Evolutionary conservation across 2,888 invertebrate species (phyloP), one percentile per base, ranked within the genome.

Genomic region (Acronicta alni): DNA sequence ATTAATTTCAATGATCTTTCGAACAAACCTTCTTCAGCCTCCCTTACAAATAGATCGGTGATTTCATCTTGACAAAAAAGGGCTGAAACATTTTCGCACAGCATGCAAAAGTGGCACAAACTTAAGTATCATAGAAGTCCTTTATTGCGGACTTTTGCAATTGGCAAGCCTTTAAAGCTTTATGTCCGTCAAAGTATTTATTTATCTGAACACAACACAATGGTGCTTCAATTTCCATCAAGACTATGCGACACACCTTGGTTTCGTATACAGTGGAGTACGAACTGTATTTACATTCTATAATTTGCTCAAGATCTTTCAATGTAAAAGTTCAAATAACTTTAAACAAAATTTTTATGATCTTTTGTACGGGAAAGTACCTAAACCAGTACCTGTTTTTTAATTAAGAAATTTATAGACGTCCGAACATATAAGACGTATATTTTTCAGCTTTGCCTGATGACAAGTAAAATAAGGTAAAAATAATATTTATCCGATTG

Each of bases 201-300:
- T 77, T 72, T 79, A 23, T 7, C 26, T 9, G 30, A 30, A 12
- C 76, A 56, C 67, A 74, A 75, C 74, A 87, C 84, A 86, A 86
- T 84, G 78, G 79, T 73, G 64, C 77, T 80, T 81, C 76, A 80
- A 85, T 87, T 84, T 84, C 81, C 85, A 88, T 86, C 80, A 79
- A 77, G 69, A 80, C 37, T 43, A 57, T 35, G 53, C 38, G 48
- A 42, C 42, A 42, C 52, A 20, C 26, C 32, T 37, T 30, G 18
- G 26, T 15, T 43, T 42, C 8, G 20, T 43, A 43, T 48, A 57
- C 15, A 30, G 32, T 42, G 35, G 18, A 44, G 39, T 18, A 56
- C 46, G 32, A 46, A 51, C 32, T 54, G 52, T 16, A 67, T 67
- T 61, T 62, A 54, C 42, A 48, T 63, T 60, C 14, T 49, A 42